These are phyloP conservation scores for Chionoecetes opilio DNA, from an alignment of 1,140 invertebrate species.

Conservation along the genomic window DNA sequence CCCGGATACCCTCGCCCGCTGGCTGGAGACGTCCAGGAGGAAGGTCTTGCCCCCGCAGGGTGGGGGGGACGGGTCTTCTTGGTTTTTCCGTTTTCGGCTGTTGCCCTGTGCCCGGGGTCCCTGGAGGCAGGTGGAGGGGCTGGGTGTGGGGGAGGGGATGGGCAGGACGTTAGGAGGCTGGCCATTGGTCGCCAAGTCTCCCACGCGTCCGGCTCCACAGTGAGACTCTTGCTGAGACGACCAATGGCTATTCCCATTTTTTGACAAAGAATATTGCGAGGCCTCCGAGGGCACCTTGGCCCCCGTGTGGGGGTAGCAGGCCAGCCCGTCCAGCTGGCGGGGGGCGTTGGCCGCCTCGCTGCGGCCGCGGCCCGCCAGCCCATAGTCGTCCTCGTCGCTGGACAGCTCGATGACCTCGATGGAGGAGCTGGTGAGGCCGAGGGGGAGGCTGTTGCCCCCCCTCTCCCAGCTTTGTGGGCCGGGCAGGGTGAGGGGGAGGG, in stretches of 20 bases:
- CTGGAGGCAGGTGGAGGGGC: not conserved
- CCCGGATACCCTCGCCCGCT: not conserved
- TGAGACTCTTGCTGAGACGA: slow-evolving; percentile 73
- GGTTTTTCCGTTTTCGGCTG: slow-evolving; percentile 55
- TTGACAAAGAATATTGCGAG: slow-evolving; percentile 71
- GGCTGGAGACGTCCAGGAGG: slow-evolving; percentile 44
- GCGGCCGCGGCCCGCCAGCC: not conserved
- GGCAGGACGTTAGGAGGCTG: slow-evolving; percentile 70
- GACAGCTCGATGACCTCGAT: slow-evolving; percentile 77
- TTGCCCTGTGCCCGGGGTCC: not conserved
- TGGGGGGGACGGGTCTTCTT: not conserved
- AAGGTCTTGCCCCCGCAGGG: slow-evolving; percentile 40
- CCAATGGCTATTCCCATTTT: slow-evolving; percentile 81
- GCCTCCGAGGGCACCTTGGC: slow-evolving; percentile 64
- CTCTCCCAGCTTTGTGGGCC: not conserved
- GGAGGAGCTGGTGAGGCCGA: slow-evolving; percentile 43
- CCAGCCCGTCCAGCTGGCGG: slow-evolving; percentile 63
- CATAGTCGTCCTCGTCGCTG: slow-evolving; percentile 76
- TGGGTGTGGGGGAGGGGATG: slow-evolving; percentile 40
- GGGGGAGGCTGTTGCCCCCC: not conserved
- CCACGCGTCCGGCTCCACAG: slow-evolving; percentile 71
- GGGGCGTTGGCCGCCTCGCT: slow-evolving; percentile 73
- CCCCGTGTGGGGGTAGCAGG: slow-evolving; percentile 71
- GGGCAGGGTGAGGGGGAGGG: not conserved
- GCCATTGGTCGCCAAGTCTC: slow-evolving; percentile 79